Conservation (phyloP, 2,888 invertebrate genomes). For the Thymelicus sylvestris region DNA sequence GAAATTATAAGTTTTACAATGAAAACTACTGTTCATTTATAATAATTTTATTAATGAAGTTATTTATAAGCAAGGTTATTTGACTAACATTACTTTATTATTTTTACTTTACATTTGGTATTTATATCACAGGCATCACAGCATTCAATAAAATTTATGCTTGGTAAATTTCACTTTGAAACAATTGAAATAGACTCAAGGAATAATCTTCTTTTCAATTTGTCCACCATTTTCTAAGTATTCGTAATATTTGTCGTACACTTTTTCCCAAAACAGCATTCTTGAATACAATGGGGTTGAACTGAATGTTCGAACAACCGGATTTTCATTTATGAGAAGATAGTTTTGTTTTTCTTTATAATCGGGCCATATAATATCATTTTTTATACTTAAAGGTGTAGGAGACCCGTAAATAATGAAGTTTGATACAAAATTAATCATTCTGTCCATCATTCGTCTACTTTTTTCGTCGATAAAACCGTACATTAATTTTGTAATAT, state of each 20-base stretch:
- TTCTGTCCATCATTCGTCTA: slow-evolving; percentile 40
- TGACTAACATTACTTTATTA: too few species aligned
- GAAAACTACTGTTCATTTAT: too few species aligned
- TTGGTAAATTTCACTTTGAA: neutral
- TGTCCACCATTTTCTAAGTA: slow-evolving; percentile 38
- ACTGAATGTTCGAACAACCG: slow-evolving; percentile 25
- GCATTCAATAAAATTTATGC: too few species aligned
- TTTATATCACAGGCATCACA: neutral
- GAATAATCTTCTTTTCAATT: slow-evolving; percentile 21
- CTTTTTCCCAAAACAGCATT: slow-evolving; percentile 49
- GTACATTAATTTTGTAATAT: slow-evolving; percentile 38
- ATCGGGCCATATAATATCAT: slow-evolving; percentile 42
- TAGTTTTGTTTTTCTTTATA: slow-evolving; percentile 42
- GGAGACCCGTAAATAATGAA: slow-evolving; percentile 51
- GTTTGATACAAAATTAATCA: slow-evolving; percentile 44
- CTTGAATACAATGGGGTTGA: slow-evolving; percentile 26
- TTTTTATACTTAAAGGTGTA: slow-evolving; percentile 38
- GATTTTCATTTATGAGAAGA: slow-evolving; percentile 47
- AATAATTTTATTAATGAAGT: too few species aligned
- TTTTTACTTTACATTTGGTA: too few species aligned
- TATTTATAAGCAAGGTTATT: too few species aligned
- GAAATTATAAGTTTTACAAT: too few species aligned
- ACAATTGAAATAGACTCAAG: neutral
- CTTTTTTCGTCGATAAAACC: slow-evolving; percentile 40
- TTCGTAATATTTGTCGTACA: slow-evolving; percentile 46